These are phyloP conservation scores for Lynx canadensis DNA, from an alignment of 2,113 vertebrate species.

Conservation along the genomic window DNA sequence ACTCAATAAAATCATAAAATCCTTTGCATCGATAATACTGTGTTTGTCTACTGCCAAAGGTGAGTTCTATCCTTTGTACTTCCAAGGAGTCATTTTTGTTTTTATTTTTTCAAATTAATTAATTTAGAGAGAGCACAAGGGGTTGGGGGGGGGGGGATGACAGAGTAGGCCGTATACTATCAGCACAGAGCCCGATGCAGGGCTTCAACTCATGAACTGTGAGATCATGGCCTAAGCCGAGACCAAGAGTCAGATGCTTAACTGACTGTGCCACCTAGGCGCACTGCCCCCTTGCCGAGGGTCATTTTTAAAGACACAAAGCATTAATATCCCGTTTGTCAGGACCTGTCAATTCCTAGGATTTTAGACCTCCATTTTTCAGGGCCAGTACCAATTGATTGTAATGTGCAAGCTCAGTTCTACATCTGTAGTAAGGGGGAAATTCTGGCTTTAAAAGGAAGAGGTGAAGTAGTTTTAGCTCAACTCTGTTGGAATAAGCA, in stretches of 20 bases:
- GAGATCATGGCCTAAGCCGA: too few relatives aligned
- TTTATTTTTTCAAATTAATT: too few relatives aligned
- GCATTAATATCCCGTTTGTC: not conserved
- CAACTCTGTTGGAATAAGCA: not conserved
- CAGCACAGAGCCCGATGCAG: too few relatives aligned
- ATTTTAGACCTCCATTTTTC: not conserved
- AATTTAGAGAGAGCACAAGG: too few relatives aligned
- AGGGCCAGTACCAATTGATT: not conserved
- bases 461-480: not conserved
- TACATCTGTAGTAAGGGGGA: not conserved
- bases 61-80: not conserved
- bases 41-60: not conserved
- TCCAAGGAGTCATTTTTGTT: not conserved
- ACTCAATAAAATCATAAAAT: not conserved
- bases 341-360: not conserved
- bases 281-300: too few relatives aligned
- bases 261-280: too few relatives aligned
- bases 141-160: too few relatives aligned
- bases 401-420: not conserved
- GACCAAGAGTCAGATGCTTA: too few relatives aligned
- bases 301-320: not conserved
- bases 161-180: too few relatives aligned
- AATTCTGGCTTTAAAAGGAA: not conserved
- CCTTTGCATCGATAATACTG: not conserved
- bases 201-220: too few relatives aligned